These are phyloP conservation scores for Monarcha castaneiventris DNA, from an alignment of 2,113 vertebrate species.

Conservation along the genomic window DNA sequence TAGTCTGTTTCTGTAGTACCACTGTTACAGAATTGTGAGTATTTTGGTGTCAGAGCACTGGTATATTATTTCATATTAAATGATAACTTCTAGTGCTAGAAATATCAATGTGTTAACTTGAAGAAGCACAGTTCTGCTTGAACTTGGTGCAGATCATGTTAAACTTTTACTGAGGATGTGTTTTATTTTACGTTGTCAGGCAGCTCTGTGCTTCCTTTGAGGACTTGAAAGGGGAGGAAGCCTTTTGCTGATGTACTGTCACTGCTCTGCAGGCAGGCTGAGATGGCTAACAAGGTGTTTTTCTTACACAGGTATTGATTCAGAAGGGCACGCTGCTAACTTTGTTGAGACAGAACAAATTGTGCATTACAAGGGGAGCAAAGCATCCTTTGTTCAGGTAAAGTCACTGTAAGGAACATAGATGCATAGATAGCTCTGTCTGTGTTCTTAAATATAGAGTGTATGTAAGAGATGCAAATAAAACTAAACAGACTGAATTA, in stretches of 20 bases:
- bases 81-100: background rate
- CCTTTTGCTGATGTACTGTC: background rate
- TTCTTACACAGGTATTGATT: conserved; percentile 84
- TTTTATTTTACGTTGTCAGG: background rate
- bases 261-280: background rate
- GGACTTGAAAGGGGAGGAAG: background rate
- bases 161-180: background rate
- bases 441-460: background rate
- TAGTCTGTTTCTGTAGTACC: background rate
- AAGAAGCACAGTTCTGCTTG: background rate
- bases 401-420: background rate
- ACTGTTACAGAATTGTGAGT: background rate
- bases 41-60: background rate
- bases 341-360: conserved; percentile 97
- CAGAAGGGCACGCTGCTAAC: conserved; percentile 96
- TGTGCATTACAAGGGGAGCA: conserved; percentile 84
- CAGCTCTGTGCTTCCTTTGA: background rate
- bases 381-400: conserved; percentile 89
- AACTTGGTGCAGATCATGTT: background rate
- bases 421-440: background rate
- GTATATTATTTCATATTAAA: background rate
- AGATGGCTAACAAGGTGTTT: background rate
- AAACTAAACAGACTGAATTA: background rate
- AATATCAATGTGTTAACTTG: background rate
- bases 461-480: background rate